Conservation (phyloP, 2,888 invertebrate genomes). For the Synergus umbraculus region DNA sequence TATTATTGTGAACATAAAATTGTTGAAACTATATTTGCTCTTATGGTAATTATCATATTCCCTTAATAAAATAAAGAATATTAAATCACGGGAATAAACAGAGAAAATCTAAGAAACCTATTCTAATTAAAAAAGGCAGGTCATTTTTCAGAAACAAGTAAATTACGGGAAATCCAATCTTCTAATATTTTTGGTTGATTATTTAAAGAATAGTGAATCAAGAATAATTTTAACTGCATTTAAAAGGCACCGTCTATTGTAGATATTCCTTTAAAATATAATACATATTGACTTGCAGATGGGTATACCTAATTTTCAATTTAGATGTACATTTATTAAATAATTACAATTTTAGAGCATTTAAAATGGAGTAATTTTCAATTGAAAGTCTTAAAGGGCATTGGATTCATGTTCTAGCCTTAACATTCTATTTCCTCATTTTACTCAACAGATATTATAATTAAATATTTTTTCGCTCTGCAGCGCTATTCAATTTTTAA, state of each 20-base stretch:
- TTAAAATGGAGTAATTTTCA: background rate
- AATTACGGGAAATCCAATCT: background rate
- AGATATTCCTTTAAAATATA: slow-evolving; percentile 49
- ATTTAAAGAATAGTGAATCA: background rate
- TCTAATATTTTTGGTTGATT: background rate
- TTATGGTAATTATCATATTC: no score
- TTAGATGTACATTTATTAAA: background rate
- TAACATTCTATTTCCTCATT: no score
- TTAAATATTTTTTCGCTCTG: no score
- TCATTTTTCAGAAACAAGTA: background rate
- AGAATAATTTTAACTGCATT: background rate
- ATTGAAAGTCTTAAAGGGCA: background rate
- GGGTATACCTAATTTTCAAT: background rate
- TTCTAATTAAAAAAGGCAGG: background rate
- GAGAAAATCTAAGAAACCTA: background rate
- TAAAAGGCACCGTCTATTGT: slow-evolving; percentile 48
- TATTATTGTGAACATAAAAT: no score
- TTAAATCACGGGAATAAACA: background rate
- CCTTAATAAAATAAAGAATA: background rate
- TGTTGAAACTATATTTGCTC: no score
- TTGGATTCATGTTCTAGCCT: no score
- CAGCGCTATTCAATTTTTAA: no score
- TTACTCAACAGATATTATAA: no score
- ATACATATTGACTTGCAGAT: slow-evolving; percentile 3
- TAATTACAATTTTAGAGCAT: background rate